phyloP scores from a whole-genome alignment of 2,113 vertebrate species.

The Psittacus erithacus region DNA sequence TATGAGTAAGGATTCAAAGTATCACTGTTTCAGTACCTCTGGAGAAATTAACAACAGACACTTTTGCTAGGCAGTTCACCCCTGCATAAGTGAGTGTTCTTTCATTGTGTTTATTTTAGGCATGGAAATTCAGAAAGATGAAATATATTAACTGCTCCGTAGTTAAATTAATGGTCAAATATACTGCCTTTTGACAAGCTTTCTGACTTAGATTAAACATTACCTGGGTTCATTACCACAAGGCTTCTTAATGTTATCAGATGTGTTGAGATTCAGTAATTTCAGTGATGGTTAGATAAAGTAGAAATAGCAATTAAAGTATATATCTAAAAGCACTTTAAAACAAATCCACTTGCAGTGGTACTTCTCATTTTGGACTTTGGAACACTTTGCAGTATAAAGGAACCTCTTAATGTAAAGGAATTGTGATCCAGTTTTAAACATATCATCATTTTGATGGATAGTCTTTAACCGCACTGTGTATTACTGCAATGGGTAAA shows the following conservation, averaged over 20 bases:
- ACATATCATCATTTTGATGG: conserved; percentile 66
- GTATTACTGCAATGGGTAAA: conserved; percentile 33
- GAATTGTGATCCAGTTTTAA: conserved; percentile 67
- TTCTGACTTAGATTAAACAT: conserved; percentile 48
- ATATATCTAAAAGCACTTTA: conserved; percentile 70
- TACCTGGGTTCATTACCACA: conserved; percentile 54
- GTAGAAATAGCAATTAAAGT: conserved; percentile 65
- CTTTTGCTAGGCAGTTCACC: conserved; percentile 46
- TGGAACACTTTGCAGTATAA: conserved; percentile 44
- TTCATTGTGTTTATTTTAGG: conserved; percentile 33
- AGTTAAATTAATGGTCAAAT: conserved; percentile 48
- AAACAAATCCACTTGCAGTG: conserved; percentile 42
- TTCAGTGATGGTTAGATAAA: conserved; percentile 64
- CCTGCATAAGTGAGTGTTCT: not conserved
- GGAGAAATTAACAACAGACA: not conserved
- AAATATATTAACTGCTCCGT: conserved; percentile 49
- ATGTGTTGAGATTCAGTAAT: conserved; percentile 66
- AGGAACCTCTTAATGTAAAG: conserved; percentile 62
- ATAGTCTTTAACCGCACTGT: conserved; percentile 12
- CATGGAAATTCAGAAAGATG: not conserved
- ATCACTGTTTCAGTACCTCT: conserved; percentile 52
- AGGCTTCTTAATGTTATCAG: conserved; percentile 56
- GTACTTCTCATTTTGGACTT: conserved; percentile 51
- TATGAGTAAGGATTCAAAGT: not conserved
- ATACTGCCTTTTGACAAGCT: conserved; percentile 31